Evolutionary conservation across 2,888 invertebrate genomes (phyloP), one percentile per base, ranked within the genome.

Genomic region (Conistra vaccinii): DNA sequence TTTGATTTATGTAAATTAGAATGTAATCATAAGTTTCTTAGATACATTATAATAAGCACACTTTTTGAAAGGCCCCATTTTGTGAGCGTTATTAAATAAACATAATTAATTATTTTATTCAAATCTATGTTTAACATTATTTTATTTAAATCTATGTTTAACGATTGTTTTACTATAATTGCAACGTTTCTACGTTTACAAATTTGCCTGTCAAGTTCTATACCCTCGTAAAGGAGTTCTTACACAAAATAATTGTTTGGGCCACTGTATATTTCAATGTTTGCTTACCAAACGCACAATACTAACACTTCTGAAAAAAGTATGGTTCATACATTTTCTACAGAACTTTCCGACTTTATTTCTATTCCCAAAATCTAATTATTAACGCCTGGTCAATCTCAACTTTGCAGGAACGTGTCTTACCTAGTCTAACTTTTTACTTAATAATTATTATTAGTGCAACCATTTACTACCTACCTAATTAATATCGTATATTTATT

Each of bases 1-100:
- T 86, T 87, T 84, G 86, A 72, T 87, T 81, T 74, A 65, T 82
- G 76, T 86, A 83, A 80, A 77, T 73, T 81, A 77, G 51, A 71
- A 42, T 75, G 20, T 81, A 87, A 63, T 61, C 67, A 73, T 86
- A 83, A 71, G 77, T 87, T 83, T 81, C 12, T 51, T 84, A 86
- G 58, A 63, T 76, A 73, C 61, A 35, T 76, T 55, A 51, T 73
- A 68, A 73, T 76, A 68, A 82, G 77, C 80, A 85, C 77, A 78
- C 66, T 78, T 86, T 81, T 78, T 73, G 32, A 67, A 74, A 63
- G 82, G 83, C 85, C 82, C 76, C 82, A 81, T 85, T 87, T 78
- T 84, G 69, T 84, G 80, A 57, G 71, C 23, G 20, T 45, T 63
- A 51, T 26, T 7, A 23, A 57, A 4, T 14, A 35, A 57, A 42